A percentile compares a stretch with the other conserved stretches of the same genome.
These are phyloP conservation scores for Lissocephala sabroskyi DNA, from an alignment of 2,888 invertebrate genomes.

Conservation along the genomic window DNA sequence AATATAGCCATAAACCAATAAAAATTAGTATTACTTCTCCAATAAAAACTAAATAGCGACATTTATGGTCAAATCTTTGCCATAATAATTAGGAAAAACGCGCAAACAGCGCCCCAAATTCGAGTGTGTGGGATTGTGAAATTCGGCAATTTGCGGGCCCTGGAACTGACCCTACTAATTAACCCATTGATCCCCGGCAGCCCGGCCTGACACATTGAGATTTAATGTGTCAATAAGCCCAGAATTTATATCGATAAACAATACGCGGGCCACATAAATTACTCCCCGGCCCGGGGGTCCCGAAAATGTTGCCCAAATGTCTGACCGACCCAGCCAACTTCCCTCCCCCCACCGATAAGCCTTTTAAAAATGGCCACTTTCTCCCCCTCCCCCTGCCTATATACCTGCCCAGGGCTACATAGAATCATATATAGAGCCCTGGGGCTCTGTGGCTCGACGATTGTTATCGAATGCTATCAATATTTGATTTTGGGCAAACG, in stretches of 20 bases:
- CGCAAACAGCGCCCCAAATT: not conserved
- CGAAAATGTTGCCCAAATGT: slow-evolving; percentile 33
- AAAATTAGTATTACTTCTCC: slow-evolving; percentile 68
- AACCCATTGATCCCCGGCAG: too few relatives aligned
- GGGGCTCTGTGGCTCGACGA: too few relatives aligned
- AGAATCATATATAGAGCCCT: slow-evolving; percentile 9
- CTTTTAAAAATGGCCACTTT: slow-evolving; percentile 60
- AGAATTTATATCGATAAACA: slow-evolving; percentile 56
- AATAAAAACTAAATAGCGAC: slow-evolving; percentile 68
- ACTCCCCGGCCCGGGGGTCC: too few relatives aligned
- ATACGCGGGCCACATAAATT: not conserved
- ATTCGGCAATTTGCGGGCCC: too few relatives aligned
- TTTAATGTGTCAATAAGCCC: slow-evolving; percentile 69
- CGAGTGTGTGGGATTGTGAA: not conserved
- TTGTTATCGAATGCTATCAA: slow-evolving; percentile 50
- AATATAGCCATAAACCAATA: slow-evolving; percentile 65
- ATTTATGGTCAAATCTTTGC: slow-evolving; percentile 67
- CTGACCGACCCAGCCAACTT: slow-evolving; percentile 1
- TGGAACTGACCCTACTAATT: too few relatives aligned
- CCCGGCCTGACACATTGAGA: slow-evolving; percentile 67
- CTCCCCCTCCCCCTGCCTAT: too few relatives aligned
- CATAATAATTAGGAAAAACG: slow-evolving; percentile 45
- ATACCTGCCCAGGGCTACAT: slow-evolving; percentile 1
- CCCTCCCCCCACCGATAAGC: slow-evolving; percentile 39
- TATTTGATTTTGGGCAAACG: slow-evolving; percentile 32